phyloP scores from a whole-genome alignment of 2,797 vertebrate species.

The Lophius americanus region DNA sequence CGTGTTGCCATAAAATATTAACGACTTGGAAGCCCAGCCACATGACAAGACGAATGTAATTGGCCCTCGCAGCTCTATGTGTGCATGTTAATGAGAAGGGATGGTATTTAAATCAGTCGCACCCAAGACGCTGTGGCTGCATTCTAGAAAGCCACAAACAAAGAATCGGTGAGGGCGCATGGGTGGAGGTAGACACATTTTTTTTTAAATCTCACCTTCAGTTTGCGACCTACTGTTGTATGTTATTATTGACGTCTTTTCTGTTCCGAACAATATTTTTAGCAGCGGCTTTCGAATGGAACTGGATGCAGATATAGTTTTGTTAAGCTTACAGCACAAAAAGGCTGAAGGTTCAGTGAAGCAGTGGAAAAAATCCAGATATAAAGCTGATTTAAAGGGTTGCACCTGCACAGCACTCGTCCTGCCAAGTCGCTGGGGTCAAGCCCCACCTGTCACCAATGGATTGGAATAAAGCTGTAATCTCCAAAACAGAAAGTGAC shows the following conservation, averaged over 20 bases:
- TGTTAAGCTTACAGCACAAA: background rate
- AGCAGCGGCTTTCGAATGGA: conserved; percentile 20
- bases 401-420: conserved; percentile 71
- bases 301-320: conserved; percentile 25
- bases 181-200: conserved; percentile 61
- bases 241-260: conserved; percentile 22
- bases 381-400: conserved; percentile 46
- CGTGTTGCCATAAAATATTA: conserved; percentile 87
- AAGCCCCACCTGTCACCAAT: conserved; percentile 42
- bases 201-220: conserved; percentile 60
- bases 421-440: conserved; percentile 38
- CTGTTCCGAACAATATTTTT: conserved; percentile 31
- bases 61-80: conserved; percentile 85
- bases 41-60: conserved; percentile 88
- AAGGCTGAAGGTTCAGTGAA: conserved; percentile 7
- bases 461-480: conserved; percentile 66
- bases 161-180: conserved; percentile 68
- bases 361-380: conserved; percentile 44
- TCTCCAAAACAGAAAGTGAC: conserved; percentile 58
- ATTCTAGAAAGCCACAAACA: conserved; percentile 76
- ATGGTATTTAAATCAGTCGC: conserved; percentile 83
- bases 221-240: conserved; percentile 11
- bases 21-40: conserved; percentile 82
- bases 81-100: conserved; percentile 87
- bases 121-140: conserved; percentile 70